These are phyloP conservation scores for Phymatocera aterrima DNA, from an alignment of 2,888 invertebrate genomes.

Conservation along the genomic window DNA sequence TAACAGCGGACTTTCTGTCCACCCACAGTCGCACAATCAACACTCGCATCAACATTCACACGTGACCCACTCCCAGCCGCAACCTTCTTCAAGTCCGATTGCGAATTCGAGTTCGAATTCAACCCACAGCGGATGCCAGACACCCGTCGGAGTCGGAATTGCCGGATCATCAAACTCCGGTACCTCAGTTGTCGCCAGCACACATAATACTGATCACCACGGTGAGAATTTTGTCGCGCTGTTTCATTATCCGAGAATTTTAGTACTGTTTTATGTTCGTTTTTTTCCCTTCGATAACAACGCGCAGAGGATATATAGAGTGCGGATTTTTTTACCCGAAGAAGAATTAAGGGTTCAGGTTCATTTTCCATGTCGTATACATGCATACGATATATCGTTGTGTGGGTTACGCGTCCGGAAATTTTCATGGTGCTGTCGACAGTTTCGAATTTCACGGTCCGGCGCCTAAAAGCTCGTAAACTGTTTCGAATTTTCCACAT, in stretches of 20 bases:
- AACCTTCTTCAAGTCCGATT: conserved; percentile 60
- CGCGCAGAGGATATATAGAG: no score
- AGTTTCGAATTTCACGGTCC: conserved; percentile 62
- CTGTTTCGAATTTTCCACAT: conserved; percentile 69
- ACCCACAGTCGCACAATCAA: neutral
- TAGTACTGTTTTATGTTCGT: no score
- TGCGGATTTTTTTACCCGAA: neutral
- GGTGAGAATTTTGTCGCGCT: conserved; percentile 62
- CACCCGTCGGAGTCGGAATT: conserved; percentile 55
- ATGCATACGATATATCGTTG: neutral
- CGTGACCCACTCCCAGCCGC: conserved; percentile 53
- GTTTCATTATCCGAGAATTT: no score
- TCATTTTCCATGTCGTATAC: neutral
- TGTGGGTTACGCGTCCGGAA: neutral
- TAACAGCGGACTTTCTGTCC: neutral
- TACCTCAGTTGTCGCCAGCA: conserved; percentile 8
- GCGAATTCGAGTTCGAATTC: conserved; percentile 60
- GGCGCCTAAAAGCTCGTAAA: conserved; percentile 69
- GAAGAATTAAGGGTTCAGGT: neutral
- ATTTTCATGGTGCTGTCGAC: conserved; percentile 49
- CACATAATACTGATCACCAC: conserved; percentile 59
- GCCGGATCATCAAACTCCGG: conserved; percentile 25
- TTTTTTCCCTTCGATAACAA: no score
- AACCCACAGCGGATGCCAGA: conserved; percentile 66
- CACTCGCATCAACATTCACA: conserved; percentile 20